Percentiles rank a stretch among this genome's conserved stretches.
phyloP scores from a whole-genome alignment of 2,888 invertebrate genomes.

The Rhopalosiphum nymphaeae region DNA sequence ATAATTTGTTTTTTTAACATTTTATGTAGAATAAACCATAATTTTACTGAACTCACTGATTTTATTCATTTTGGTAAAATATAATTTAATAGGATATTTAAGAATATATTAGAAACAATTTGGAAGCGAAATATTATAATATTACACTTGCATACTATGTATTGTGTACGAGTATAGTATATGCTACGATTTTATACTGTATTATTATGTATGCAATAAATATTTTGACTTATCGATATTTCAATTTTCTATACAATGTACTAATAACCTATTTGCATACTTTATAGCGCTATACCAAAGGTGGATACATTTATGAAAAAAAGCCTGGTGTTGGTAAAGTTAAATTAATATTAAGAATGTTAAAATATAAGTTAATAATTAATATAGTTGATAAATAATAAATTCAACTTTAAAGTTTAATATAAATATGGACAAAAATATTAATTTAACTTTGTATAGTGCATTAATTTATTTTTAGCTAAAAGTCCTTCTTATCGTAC shows the following conservation, averaged over 20 bases:
- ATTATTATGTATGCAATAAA: background rate
- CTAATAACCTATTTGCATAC: background rate
- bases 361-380: background rate
- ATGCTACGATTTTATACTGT: background rate
- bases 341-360: background rate
- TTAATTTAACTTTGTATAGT: background rate
- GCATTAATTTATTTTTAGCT: background rate
- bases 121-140: background rate
- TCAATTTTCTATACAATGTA: too few relatives aligned
- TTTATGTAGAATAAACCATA: background rate
- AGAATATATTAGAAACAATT: background rate
- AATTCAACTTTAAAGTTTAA: background rate
- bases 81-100: background rate
- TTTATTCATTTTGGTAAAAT: background rate
- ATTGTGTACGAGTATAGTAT: background rate
- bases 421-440: background rate
- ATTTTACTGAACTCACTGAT: background rate
- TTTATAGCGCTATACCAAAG: background rate
- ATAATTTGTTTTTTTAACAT: background rate
- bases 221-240: too few relatives aligned
- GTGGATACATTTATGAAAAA: background rate
- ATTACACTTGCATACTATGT: background rate
- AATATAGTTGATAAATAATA: background rate
- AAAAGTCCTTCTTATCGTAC: background rate
- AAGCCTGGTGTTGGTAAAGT: background rate